Evolutionary conservation across 2,888 invertebrate species (phyloP), one percentile per base, ranked within the genome.

Genomic region (Drosophila anomelani): DNA sequence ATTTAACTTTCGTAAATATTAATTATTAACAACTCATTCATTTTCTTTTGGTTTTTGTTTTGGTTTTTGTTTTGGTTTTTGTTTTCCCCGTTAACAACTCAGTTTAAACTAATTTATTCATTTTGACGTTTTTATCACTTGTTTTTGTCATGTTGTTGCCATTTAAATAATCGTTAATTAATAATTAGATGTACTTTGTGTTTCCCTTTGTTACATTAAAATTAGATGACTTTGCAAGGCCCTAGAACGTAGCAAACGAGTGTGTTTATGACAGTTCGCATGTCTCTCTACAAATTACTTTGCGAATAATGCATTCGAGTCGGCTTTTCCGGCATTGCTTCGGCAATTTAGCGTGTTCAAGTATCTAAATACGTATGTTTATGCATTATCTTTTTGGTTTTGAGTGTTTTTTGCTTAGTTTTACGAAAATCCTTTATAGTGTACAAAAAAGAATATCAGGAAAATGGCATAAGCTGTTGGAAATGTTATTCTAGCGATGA

Each of bases 361-460:
- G 78, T 64, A 51, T 68, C 69, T 55, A 80, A 58, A 58, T 64
- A 66, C 64, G 77, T 80, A 60, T 80, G 77, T 78, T 83, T 69
- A 57, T 57, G 58, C 76, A 81, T 78, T 80, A 46, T 17, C 43
- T 3, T 1, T n/a, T 49, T 46, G 26, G 46, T 26, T 46, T 46
- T 46, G 5, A 29, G 26, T 46, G 9, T 46, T 15, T 26, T 26
- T 56, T 84, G 85, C 84, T 90, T 80, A 80, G 76, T 89, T 85
- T 91, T 93, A 93, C 89, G 93, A 92, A 90, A 96, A 96, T 93
- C 96, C 96, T 93, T 97, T 97, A 94, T 97, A 97, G 94, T 97
- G 97, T 91, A 97, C 96, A 94, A 98, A 98, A 95, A 98, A 98
- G 94, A 97, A 98, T 93, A 97, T 96, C 91, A 98, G 95, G 94